Conservation (phyloP, 2,113 vertebrate species). For the Trematomus loennbergii region DNA sequence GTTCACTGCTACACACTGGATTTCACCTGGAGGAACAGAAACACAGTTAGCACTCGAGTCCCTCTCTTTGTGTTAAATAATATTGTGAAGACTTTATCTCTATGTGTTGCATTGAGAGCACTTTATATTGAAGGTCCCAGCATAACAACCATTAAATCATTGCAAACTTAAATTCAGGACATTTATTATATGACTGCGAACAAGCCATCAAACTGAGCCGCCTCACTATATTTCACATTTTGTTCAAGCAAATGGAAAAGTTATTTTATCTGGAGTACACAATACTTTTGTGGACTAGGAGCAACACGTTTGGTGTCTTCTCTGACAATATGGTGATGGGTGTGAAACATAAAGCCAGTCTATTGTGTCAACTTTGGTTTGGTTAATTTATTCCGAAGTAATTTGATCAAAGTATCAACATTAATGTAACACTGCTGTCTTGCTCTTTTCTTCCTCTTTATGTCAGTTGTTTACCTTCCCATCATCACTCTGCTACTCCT, state of each 20-base stretch:
- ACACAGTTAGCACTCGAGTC: background rate
- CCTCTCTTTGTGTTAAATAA: background rate
- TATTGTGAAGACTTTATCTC: background rate
- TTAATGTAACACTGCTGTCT: background rate
- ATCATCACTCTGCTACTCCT: background rate
- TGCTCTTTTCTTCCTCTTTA: background rate
- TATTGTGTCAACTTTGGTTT: background rate
- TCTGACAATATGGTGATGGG: background rate
- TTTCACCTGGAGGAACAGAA: conserved; percentile 64
- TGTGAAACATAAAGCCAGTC: background rate
- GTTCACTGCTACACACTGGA: conserved; percentile 78
- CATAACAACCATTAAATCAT: background rate
- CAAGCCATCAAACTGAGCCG: background rate
- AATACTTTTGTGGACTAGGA: background rate
- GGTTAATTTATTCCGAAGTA: background rate
- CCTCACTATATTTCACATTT: conserved; percentile 5
- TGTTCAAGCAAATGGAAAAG: background rate
- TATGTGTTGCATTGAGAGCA: background rate
- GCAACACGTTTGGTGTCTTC: background rate
- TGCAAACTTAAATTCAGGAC: background rate
- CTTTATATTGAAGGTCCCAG: conserved; percentile 1
- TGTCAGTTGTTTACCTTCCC: background rate
- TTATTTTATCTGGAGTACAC: background rate
- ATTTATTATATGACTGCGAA: background rate
- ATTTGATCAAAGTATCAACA: background rate